phyloP scores from a whole-genome alignment of 2,113 vertebrate species.

The Tinamus guttatus region DNA sequence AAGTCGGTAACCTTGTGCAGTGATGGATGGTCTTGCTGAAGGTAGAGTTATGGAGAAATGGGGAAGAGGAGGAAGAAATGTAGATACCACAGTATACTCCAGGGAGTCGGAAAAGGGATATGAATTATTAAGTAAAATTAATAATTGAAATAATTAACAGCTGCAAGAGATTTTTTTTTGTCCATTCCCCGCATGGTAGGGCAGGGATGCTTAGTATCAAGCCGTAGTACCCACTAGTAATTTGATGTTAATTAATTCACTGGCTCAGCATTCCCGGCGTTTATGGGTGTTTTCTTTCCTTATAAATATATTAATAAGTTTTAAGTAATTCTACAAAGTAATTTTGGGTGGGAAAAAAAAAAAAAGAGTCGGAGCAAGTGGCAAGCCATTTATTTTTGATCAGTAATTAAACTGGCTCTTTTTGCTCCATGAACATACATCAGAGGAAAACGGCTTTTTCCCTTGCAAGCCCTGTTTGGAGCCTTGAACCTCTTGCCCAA shows the following conservation, averaged over 20 bases:
- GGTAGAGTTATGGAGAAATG: constrained; percentile 19
- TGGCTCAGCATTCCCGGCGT: constrained; percentile 44
- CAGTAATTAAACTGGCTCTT: constrained; percentile 62
- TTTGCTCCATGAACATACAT: not conserved
- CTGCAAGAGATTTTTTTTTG: constrained; percentile 51
- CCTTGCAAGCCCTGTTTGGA: too few relatives aligned
- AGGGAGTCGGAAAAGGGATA: constrained; percentile 35
- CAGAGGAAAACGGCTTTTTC: constrained; percentile 35
- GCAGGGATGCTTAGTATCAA: constrained; percentile 48
- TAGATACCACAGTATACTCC: constrained; percentile 41
- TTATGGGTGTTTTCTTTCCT: constrained; percentile 63
- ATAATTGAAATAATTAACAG: constrained; percentile 77
- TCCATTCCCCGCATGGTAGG: constrained; percentile 48
- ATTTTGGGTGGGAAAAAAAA: not conserved
- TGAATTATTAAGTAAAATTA: constrained; percentile 76
- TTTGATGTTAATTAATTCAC: constrained; percentile 74
- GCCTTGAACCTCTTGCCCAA: too few relatives aligned
- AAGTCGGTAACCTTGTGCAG: constrained; percentile 31
- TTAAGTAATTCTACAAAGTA: constrained; percentile 60
- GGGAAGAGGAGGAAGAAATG: constrained; percentile 27
- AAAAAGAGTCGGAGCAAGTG: not conserved
- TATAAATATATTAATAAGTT: constrained; percentile 70
- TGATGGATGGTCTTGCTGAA: constrained; percentile 15
- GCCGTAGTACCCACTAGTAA: constrained; percentile 54
- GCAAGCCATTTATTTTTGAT: constrained; percentile 50